Base-by-base conservation (phyloP, 2,888 invertebrate genomes). In the Cheilosia impressa region DNA sequence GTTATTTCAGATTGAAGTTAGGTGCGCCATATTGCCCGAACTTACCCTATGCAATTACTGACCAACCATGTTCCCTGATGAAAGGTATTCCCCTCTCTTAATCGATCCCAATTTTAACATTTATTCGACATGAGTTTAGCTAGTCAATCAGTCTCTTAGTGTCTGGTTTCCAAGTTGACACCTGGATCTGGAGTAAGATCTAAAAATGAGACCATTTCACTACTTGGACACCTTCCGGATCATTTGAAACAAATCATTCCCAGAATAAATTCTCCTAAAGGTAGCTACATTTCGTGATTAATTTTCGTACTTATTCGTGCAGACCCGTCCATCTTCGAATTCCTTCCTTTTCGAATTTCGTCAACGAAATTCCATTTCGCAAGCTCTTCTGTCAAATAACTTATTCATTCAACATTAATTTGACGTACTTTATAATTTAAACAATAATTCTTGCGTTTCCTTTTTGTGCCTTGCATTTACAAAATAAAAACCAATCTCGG, bases 391-490 rank as follows among this genome's bases (percentile, higher is more conserved):
- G 53, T 63, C 55, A 55, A 45, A 62, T 53, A 62, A 45, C 62
- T 78, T 71, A 71, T 78, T 41, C 72, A 63, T 72, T 66, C 63
- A 72, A 66, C 65, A 66, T 79, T 72, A 79, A 66, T 72, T 79
- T 79, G 79, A 79, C 72, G 72, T 47, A 65, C 58, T 65, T 79
- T 79, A 72, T 65, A 57, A 79, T 72, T 72, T 71, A 65, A 71
- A 63, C 57, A 71, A 79, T 71, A 77, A 77, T 62, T 66, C 58
- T 34, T 65, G 50, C 50, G 34, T 52, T 55, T 41, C 41, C 50
- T 5, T 41, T 38, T 13, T 38, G 38, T 38, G 38, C 38, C 50
- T 10, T 27, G 53, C 17, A 15, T 73, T 50, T 31, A 34, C 31
- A n/a, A 52, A 52, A 34, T 43, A 62, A 34, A 34, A 24, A n/a